Percentiles rank a stretch among this genome's conserved stretches.
These are phyloP conservation scores for Dromius quadrimaculatus DNA, from an alignment of 2,888 invertebrate species.

Conservation along the genomic window DNA sequence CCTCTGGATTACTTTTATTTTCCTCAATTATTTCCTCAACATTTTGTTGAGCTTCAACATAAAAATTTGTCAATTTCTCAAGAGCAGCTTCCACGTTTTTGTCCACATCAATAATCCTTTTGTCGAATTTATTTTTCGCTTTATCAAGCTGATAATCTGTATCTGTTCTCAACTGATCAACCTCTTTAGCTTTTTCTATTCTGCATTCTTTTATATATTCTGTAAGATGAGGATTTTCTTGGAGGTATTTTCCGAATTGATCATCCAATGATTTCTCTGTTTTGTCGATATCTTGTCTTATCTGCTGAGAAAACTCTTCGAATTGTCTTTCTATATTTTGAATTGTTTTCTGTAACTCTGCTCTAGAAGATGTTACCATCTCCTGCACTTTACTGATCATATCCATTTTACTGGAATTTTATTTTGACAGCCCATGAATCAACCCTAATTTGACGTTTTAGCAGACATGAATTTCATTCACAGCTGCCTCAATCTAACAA, in stretches of 20 bases:
- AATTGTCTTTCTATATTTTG: conserved; percentile 3
- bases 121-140: neutral
- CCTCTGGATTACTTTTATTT: neutral
- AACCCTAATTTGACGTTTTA: neutral
- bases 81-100: conserved; percentile 4
- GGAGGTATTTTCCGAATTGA: conserved; percentile 4
- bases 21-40: conserved; percentile 11
- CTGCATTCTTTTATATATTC: conserved; percentile 11
- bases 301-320: neutral
- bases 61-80: conserved; percentile 22
- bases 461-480: neutral
- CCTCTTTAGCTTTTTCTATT: neutral
- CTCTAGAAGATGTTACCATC: conserved; percentile 1
- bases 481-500: too few relatives aligned
- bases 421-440: neutral
- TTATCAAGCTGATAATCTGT: neutral
- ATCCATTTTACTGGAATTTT: conserved; percentile 26
- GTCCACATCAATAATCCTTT: conserved; percentile 4
- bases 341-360: conserved; percentile 14
- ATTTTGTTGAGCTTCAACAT: conserved; percentile 14
- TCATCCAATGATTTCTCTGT: conserved; percentile 13
- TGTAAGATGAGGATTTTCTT: neutral
- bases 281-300: neutral
- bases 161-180: conserved; percentile 16
- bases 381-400: conserved; percentile 25